Base-by-base conservation (phyloP, 2,113 vertebrate genomes). In the Dipodomys merriami region DNA sequence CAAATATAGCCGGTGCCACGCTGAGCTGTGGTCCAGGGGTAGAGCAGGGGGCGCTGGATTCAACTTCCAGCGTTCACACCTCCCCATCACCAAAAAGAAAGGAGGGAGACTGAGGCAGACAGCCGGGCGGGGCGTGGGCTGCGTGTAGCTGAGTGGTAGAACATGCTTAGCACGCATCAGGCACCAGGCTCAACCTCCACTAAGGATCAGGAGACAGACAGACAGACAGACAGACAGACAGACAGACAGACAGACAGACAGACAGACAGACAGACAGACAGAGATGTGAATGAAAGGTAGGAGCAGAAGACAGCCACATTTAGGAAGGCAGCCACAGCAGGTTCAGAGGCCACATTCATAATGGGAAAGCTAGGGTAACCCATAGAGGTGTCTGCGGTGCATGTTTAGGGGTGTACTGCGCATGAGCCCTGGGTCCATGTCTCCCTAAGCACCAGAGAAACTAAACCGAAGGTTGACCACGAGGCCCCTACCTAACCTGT, bases 401-500 rank as follows among this genome's bases (percentile, higher is more conserved):
- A 12, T 49, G 6, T 0, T 0, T 2, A 22, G 72, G 88, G 2
- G 0, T 19, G 19, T 35, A 5, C 16, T 25, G 11, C 53, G 53
- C 44, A 1, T 5, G 30, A 53, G 1, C 29, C 25, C 64, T 57
- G 2, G 1, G 8, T 57, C 74, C 7, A 6, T 1, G 0, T 6
- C 18, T 29, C 15, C 25, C 67, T 33, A 7, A 77, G 44, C 6
- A 19, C 60, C 23, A 35, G 7, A 4, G 60, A 44, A 62, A 33
- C 35, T 29, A 64, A 29, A 19, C 62, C 18, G 13, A n/a, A 33
- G 18, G 1, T 9, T 13, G 19, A 5, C 18, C 4, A n/a, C 25
- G 49, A 19, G 39, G 5, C 3, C 49, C 29, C 76, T 68, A 8
- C 30, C 11, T 65, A 12, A 64, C n/a, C 67, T n/a, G 53, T 68